A percentile compares a stretch with the other conserved stretches of the same genome.
Evolutionary conservation across 2,113 vertebrate species (phyloP).

Genomic region (Trochalopteron elliotii): DNA sequence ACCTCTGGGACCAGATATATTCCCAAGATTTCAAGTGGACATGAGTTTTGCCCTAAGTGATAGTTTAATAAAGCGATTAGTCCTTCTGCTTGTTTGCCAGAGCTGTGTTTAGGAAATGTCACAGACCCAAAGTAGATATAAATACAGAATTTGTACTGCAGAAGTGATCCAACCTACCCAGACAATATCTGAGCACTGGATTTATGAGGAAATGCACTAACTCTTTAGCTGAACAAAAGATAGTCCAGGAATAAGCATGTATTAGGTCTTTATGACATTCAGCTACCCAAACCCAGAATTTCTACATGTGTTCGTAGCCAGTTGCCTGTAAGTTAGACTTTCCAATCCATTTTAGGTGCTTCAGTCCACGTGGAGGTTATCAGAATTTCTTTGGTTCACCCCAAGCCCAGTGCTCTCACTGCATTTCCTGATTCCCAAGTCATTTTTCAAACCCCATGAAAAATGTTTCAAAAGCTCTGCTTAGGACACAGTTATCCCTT

Average conservation of each 20-base stretch:
- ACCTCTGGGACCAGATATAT: conserved; percentile 26
- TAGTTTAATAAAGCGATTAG: conserved; percentile 49
- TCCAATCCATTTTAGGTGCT: neutral
- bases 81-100: conserved; percentile 38
- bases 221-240: conserved; percentile 53
- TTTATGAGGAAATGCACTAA: conserved; percentile 13
- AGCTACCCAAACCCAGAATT: neutral
- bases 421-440: neutral
- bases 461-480: neutral
- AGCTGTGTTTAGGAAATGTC: conserved; percentile 47
- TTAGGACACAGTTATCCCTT: neutral
- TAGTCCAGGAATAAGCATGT: conserved; percentile 31
- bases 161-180: neutral
- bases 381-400: neutral
- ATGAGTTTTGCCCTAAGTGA: conserved; percentile 54
- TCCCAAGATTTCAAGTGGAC: conserved; percentile 50
- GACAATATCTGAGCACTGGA: conserved; percentile 9
- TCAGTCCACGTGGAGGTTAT: neutral
- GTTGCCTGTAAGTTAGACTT: neutral
- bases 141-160: neutral
- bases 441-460: neutral
- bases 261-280: neutral
- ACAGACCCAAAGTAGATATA: neutral
- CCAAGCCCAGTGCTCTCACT: neutral
- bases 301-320: neutral